phyloP scores from a whole-genome alignment of 1,140 invertebrate species.

The Myzus persicae region DNA sequence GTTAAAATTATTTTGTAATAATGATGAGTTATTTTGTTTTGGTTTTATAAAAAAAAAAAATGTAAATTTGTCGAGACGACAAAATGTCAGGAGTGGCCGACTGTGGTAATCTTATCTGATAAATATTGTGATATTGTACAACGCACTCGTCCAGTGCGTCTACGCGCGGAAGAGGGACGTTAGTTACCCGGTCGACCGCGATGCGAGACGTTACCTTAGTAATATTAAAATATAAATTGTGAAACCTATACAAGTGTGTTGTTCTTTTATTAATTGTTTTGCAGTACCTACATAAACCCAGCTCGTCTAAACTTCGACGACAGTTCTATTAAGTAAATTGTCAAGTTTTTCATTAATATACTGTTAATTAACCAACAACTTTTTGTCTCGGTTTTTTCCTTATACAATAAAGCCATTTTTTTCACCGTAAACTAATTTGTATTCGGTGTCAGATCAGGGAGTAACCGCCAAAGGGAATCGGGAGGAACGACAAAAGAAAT shows the following conservation, averaged over 20 bases:
- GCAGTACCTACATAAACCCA: too few relatives aligned
- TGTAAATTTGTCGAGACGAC: too few relatives aligned
- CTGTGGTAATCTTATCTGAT: not conserved
- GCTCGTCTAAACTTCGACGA: too few relatives aligned
- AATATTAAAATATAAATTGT: not conserved
- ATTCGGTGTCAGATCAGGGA: not conserved
- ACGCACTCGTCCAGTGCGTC: too few relatives aligned
- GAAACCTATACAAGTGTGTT: too few relatives aligned
- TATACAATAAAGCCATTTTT: not conserved
- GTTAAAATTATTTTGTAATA: slow-evolving; percentile 21
- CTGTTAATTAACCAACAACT: slow-evolving; percentile 24
- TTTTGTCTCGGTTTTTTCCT: not conserved
- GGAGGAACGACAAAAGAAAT: not conserved
- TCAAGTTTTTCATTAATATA: slow-evolving; percentile 15
- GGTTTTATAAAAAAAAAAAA: too few relatives aligned
- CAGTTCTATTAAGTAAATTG: not conserved
- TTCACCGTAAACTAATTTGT: not conserved
- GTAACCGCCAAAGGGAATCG: not conserved
- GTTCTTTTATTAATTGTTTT: too few relatives aligned
- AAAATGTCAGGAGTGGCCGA: too few relatives aligned
- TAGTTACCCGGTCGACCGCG: too few relatives aligned
- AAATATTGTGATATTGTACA: not conserved
- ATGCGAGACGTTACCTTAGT: too few relatives aligned
- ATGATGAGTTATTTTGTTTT: not conserved
- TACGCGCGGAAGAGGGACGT: too few relatives aligned